Evolutionary conservation across 2,113 vertebrate genomes (phyloP).

Genomic region (Dasyornis broadbenti): DNA sequence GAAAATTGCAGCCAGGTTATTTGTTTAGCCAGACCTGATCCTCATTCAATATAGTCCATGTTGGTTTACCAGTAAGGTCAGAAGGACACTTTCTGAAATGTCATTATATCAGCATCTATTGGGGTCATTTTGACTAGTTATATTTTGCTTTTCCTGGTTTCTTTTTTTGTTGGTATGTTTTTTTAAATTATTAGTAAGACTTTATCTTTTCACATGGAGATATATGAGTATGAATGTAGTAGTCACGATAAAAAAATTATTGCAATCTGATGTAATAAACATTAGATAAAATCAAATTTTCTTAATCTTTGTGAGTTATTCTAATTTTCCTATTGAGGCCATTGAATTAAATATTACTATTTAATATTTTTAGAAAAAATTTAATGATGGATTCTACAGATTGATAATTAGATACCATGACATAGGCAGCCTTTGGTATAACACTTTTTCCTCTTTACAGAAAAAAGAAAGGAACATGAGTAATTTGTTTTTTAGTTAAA

Average conservation of each 20-base stretch:
- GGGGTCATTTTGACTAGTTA: neutral
- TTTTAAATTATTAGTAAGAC: neutral
- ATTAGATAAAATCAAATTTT: neutral
- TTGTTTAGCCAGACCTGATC: neutral
- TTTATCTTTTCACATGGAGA: neutral
- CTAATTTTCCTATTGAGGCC: neutral
- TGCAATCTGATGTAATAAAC: neutral
- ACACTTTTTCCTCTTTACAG: neutral
- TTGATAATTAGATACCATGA: neutral
- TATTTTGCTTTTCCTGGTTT: neutral
- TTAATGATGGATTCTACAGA: neutral
- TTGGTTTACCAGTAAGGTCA: neutral
- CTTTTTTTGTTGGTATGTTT: neutral
- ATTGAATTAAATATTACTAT: neutral
- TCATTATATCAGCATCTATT: neutral
- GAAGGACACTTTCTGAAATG: neutral
- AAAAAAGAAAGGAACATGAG: neutral
- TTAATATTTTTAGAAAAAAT: neutral
- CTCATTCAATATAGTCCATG: neutral
- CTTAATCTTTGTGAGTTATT: neutral
- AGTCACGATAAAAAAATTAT: neutral
- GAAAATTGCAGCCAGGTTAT: neutral
- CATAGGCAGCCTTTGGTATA: neutral
- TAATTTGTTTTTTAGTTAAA: neutral
- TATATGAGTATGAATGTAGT: neutral